Base-by-base conservation (phyloP, 2,888 invertebrate genomes). In the Acronicta psi region DNA sequence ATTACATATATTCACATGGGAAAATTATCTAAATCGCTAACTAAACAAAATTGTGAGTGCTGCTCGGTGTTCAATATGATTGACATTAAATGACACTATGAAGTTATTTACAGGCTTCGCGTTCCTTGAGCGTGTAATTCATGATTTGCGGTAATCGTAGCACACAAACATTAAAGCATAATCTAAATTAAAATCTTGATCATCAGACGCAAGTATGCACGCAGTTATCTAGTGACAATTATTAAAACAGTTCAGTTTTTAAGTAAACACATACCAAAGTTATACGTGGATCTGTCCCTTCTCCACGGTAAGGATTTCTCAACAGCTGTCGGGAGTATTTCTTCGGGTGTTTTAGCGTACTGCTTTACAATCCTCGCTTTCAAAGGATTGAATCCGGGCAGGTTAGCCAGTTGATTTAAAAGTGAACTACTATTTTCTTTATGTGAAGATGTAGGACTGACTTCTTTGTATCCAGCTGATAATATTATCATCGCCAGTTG, bases 261-360 rank as follows among this genome's bases (percentile, higher is more conserved):
- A 77, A 83, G 74, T 83, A 85, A 88, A 88, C 86, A 94, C 95
- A 95, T 96, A 96, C 96, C 96, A 93, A 96, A 95, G 91, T 95
- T 95, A 89, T 95, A 95, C 92, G 95, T 96, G 93, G 95, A 96
- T 91, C 95, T 95, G 92, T 96, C 96, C 88, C 96, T 95, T 90
- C 97, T 96, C 98, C 98, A 98, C 85, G 98, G 98, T 89, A 98
- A 95, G 79, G 96, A 96, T 90, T 96, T 95, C 94, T 97, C 97
- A 87, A 97, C 96, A 83, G 96, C 96, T 80, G 97, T 97, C 80
- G 96, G 96, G 81, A 95, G 95, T 83, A 95, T 95, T 74, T 95
- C 96, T 86, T 95, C 95, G 52, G 94, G 94, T 74, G 94, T 94
- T 90, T 94, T 94, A 88, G 95, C 95, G 91, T 96, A 96, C 87